Base-by-base conservation (phyloP, 2,113 vertebrate species). In the Lasiurus borealis region DNA sequence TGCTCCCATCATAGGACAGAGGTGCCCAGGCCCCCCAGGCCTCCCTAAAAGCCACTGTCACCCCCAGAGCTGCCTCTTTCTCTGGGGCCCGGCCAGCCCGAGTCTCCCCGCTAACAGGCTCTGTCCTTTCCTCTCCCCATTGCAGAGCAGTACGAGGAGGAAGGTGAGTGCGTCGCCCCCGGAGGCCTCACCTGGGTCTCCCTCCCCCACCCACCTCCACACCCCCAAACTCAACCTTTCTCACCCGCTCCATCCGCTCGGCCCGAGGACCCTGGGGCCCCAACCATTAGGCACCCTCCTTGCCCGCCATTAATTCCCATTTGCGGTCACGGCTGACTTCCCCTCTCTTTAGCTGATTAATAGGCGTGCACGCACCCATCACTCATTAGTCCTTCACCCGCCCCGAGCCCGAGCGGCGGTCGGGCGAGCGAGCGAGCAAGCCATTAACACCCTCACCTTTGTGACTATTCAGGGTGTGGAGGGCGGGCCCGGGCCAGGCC, bases 121-220 rank as follows among this genome's bases (percentile, higher is more conserved):
- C 85, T 68, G 29, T 77, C 92, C 91, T 46, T 94, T 89, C 76
- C 93, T 77, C 29, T 97, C 93, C 95, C 97, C 94, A 96, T 98
- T 97, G 66, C 98, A 98, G 98, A 99, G 98, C 99, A 99, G 46
- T 97, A 98, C 3, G 98, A 98, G 98, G 99, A 99, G 97, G 99
- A 99, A 99, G 99, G 99, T 99, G 99, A 99, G 46, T 8, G 1
- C 34, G 64, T 0, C 6, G 44, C 57, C 46, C 15, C 31, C 0
- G 7, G 11, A 29, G 3, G 25, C 31, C 18, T 5, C 2, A 14
- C 62, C 73, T 2, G 18, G 31, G 10, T 16, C 36, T 23, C 64
- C 21, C 48, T 50, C 48, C 48, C 12, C 12, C 10, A 48, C 40
- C n/a, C n/a, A 46, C 46, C 9, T 46, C 46, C 48, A 2, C 48